phyloP scores from a whole-genome alignment of 2,888 invertebrate genomes.

The Troilus luridus region DNA sequence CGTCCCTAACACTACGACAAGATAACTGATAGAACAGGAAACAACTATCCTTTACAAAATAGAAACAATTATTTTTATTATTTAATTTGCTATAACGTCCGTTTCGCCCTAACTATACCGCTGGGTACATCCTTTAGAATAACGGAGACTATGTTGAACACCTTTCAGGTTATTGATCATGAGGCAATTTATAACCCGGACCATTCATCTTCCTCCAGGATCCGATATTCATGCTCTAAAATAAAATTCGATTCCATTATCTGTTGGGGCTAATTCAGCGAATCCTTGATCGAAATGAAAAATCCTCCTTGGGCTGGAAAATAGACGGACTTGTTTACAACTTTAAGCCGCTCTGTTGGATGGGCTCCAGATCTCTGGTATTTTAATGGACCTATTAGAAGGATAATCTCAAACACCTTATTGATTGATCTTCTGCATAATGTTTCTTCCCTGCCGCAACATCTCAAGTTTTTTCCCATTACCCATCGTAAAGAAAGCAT shows the following conservation, averaged over 20 bases:
- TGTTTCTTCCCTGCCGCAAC: background rate
- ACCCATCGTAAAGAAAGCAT: background rate
- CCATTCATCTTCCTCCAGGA: background rate
- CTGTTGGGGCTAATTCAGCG: background rate
- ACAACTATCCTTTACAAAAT: no score
- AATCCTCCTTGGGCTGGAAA: background rate
- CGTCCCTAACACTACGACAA: no score
- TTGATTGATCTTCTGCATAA: background rate
- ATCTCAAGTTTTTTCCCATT: background rate
- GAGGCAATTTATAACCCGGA: background rate
- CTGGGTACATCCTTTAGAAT: background rate
- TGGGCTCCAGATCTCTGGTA: background rate
- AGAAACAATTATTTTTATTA: no score
- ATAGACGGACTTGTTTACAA: background rate
- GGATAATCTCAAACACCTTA: constrained; percentile 1
- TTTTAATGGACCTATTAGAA: background rate
- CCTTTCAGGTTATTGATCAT: background rate
- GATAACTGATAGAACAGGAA: no score
- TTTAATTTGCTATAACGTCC: no score
- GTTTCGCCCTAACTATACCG: background rate
- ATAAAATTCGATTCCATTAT: background rate
- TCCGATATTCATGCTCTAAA: background rate
- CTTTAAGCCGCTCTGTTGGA: background rate
- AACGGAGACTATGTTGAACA: background rate
- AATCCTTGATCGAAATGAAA: background rate